A percentile compares a stretch with the other conserved stretches of the same genome.
Conservation (phyloP, 2,888 invertebrate species). For the Apamea monoglypha region DNA sequence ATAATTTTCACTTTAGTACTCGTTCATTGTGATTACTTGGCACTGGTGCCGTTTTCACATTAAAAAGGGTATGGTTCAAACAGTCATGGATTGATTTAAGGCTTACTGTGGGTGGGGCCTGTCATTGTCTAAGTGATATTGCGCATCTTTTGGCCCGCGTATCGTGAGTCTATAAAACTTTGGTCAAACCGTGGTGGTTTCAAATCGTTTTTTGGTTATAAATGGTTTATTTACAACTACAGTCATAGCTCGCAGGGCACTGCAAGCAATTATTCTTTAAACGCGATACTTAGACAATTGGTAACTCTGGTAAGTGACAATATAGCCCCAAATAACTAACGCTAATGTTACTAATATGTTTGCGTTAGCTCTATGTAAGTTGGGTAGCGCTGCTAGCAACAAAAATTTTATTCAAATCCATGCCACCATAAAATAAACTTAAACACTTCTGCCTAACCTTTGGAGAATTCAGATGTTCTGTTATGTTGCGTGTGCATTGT, state of each 20-base stretch:
- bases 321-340: background rate
- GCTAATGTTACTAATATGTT: background rate
- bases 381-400: background rate
- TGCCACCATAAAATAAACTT: background rate
- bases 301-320: background rate
- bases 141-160: background rate
- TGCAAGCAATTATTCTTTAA: background rate
- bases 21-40: constrained; percentile 32
- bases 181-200: background rate
- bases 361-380: background rate
- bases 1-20: constrained; percentile 47
- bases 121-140: background rate
- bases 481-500: background rate
- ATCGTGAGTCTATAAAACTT: background rate
- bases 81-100: constrained; percentile 12
- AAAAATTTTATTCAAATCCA: background rate
- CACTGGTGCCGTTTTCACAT: constrained; percentile 9
- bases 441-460: background rate
- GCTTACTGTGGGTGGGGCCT: background rate
- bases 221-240: no score
- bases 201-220: no score
- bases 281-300: background rate
- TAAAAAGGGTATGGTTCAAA: constrained; percentile 11
- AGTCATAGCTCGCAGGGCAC: background rate
- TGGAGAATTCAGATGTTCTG: background rate